Percentiles rank a stretch among this genome's conserved stretches.
These are phyloP conservation scores for Ceraclea dissimilis DNA, from an alignment of 2,888 invertebrate species.

Conservation along the genomic window DNA sequence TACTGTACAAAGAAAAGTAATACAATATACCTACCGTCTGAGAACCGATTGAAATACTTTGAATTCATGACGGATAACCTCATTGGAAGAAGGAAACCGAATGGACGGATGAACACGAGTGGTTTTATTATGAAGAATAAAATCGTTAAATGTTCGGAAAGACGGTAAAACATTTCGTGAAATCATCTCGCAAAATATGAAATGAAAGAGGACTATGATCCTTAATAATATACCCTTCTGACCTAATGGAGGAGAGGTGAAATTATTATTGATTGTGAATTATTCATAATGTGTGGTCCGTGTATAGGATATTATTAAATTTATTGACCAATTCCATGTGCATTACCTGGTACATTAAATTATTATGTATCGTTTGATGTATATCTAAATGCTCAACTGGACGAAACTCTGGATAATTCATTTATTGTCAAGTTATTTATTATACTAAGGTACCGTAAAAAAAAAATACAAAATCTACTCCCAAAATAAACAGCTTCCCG, in stretches of 20 bases:
- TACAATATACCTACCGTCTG: no score
- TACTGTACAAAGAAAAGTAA: no score
- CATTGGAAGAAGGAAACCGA: neutral
- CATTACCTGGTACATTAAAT: neutral
- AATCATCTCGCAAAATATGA: neutral
- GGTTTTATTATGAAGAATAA: neutral
- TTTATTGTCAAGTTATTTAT: no score
- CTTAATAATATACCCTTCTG: no score
- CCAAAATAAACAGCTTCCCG: no score
- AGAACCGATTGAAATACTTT: neutral
- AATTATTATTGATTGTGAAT: neutral
- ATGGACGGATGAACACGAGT: neutral
- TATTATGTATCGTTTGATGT: no score
- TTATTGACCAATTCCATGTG: neutral
- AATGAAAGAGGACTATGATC: neutral
- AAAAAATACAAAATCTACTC: no score
- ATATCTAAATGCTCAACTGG: no score
- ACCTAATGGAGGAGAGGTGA: neutral
- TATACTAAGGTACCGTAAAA: no score
- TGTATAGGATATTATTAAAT: neutral
- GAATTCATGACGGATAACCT: neutral
- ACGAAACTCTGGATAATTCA: no score
- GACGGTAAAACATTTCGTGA: neutral
- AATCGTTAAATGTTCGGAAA: neutral
- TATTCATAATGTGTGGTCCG: neutral